Evolutionary conservation across 2,113 vertebrate genomes (phyloP).

Genomic region (Arenaria interpres): DNA sequence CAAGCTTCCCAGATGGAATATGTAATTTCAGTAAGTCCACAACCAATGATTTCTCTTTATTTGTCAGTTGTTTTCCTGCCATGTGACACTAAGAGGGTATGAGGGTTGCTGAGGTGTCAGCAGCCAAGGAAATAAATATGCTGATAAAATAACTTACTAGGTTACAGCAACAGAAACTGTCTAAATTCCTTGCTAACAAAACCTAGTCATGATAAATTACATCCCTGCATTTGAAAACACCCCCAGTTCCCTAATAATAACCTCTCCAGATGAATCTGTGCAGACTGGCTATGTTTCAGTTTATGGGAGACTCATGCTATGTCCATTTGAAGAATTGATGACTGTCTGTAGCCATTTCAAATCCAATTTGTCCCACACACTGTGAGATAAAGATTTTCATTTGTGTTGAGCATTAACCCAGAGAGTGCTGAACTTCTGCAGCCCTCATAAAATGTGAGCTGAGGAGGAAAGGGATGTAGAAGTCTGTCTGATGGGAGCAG

Average conservation of each 20-base stretch:
- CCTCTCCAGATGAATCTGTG: conserved; percentile 11
- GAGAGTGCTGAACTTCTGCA: not conserved
- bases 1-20: conserved; percentile 38
- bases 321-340: conserved; percentile 53
- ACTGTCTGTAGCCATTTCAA: conserved; percentile 13
- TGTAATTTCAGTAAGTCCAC: conserved; percentile 30
- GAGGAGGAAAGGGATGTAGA: not conserved
- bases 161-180: conserved; percentile 1
- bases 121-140: conserved; percentile 27
- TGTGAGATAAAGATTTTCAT: conserved; percentile 54
- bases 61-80: conserved; percentile 45
- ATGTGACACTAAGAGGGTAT: not conserved
- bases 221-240: conserved; percentile 16
- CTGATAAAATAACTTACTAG: conserved; percentile 38
- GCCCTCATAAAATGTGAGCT: not conserved
- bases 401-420: conserved; percentile 13
- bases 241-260: conserved; percentile 29
- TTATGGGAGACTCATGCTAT: not conserved
- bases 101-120: not conserved
- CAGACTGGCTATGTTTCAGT: not conserved
- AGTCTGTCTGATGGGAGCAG: not conserved
- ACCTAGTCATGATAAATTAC: conserved; percentile 43
- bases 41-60: conserved; percentile 51
- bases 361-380: conserved; percentile 38
- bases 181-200: conserved; percentile 41